These are phyloP conservation scores for Steinernema feltiae DNA, from an alignment of 1,140 invertebrate species.

Conservation along the genomic window DNA sequence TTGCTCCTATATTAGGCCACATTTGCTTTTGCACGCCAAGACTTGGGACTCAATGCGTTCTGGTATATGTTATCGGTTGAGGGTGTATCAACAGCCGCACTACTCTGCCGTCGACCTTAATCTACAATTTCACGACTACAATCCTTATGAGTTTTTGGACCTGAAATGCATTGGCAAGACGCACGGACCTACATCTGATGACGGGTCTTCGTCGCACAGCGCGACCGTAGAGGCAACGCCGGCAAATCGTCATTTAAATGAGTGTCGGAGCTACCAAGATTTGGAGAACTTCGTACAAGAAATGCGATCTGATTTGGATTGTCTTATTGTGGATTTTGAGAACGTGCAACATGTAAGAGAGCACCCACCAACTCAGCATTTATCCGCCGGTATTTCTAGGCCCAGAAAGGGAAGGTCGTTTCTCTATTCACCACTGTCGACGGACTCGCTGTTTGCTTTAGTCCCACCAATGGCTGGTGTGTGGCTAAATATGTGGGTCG, in stretches of 20 bases:
- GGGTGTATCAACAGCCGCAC: background rate
- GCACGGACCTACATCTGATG: too few species aligned
- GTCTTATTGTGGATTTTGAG: background rate
- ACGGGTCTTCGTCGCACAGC: too few species aligned
- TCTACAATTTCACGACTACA: too few species aligned
- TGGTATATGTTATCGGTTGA: background rate
- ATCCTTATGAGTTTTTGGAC: too few species aligned
- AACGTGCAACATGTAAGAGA: background rate
- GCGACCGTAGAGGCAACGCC: too few species aligned
- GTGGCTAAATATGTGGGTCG: background rate
- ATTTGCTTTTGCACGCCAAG: background rate
- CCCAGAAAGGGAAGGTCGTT: background rate
- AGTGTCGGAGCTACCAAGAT: too few species aligned
- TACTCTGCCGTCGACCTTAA: too few species aligned
- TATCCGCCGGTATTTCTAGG: background rate
- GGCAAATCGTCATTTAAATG: too few species aligned
- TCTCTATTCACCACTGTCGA: background rate
- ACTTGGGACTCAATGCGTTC: background rate
- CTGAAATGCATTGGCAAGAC: too few species aligned
- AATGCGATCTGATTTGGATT: too few species aligned
- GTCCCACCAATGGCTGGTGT: background rate
- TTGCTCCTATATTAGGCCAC: background rate
- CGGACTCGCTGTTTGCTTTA: background rate
- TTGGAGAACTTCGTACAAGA: too few species aligned
- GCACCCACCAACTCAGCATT: background rate